A percentile compares a stretch with the other conserved stretches of the same genome.
Conservation (phyloP, 2,888 invertebrate species). For the Athetis lepigone region DNA sequence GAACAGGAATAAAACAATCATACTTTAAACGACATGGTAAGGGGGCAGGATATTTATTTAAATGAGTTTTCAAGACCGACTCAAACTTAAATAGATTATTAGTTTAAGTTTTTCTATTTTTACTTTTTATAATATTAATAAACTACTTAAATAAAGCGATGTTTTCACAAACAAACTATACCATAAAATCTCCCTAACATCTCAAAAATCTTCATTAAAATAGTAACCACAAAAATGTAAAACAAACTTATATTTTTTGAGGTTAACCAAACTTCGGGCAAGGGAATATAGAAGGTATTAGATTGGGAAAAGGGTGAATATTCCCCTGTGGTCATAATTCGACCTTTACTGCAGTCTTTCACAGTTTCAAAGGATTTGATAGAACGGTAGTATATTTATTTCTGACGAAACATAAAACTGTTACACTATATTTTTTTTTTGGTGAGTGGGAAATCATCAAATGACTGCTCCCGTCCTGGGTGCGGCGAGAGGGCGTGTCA, state of each 20-base stretch:
- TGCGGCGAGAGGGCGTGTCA: too few relatives aligned
- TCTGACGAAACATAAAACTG: conserved; percentile 36
- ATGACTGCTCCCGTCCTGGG: too few relatives aligned
- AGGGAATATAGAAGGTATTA: conserved; percentile 27
- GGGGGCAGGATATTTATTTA: too few relatives aligned
- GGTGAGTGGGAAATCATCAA: too few relatives aligned
- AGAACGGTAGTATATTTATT: conserved; percentile 30
- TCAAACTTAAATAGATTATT: too few relatives aligned
- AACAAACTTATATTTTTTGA: conserved; percentile 24
- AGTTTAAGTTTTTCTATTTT: too few relatives aligned
- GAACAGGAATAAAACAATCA: too few relatives aligned
- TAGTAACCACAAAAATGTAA: conserved; percentile 36
- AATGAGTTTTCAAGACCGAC: too few relatives aligned
- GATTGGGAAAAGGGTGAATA: conserved; percentile 41
- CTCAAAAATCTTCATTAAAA: conserved; percentile 26
- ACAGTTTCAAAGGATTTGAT: conserved; percentile 35
- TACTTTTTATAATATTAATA: not conserved
- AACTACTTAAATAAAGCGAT: not conserved
- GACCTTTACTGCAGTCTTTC: conserved; percentile 34
- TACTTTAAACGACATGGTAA: too few relatives aligned
- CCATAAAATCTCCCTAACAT: conserved; percentile 1
- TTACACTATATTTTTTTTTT: conserved; percentile 13
- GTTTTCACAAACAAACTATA: not conserved
- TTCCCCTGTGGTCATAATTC: conserved; percentile 41
- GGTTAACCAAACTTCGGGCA: conserved; percentile 12